A percentile compares a stretch with the other conserved stretches of the same genome.
These are phyloP conservation scores for Hemicentrotus pulcherrimus DNA, from an alignment of 35 echinoderm and acorn worm genomes.

Conservation along the genomic window DNA sequence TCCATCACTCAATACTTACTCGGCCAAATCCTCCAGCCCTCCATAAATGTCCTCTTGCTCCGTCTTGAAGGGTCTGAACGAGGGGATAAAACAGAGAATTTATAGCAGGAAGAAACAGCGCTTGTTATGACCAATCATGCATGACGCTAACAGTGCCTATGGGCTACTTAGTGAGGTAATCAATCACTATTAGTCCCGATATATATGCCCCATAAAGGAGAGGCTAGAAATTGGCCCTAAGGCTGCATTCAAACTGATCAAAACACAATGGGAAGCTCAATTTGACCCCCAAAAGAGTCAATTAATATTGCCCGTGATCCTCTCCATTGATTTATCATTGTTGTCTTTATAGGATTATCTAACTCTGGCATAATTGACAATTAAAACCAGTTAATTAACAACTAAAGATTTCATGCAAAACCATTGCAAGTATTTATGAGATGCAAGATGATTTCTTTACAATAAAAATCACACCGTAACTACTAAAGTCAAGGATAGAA, in stretches of 20 bases:
- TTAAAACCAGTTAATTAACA: too few species aligned
- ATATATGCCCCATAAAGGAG: neutral
- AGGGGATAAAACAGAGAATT: neutral
- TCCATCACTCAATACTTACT: constrained; percentile 56
- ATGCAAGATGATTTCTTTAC: too few species aligned
- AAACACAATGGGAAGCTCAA: too few species aligned
- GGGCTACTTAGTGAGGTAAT: neutral
- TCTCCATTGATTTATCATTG: too few species aligned
- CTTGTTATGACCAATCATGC: constrained; percentile 27
- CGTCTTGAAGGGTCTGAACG: constrained; percentile 28
- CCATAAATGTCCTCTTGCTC: constrained; percentile 78
- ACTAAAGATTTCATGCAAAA: too few species aligned
- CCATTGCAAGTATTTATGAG: too few species aligned
- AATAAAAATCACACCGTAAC: too few species aligned
- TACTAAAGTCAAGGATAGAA: too few species aligned
- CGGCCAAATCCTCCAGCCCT: constrained; percentile 69
- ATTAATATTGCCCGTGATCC: too few species aligned
- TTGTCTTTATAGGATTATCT: too few species aligned
- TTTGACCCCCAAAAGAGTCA: too few species aligned
- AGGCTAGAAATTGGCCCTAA: neutral
- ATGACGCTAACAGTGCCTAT: neutral
- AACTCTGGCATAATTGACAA: too few species aligned
- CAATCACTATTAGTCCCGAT: neutral
- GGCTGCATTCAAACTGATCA: neutral
- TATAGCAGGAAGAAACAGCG: neutral